A percentile compares a stretch with the other conserved stretches of the same genome.
Conservation (phyloP, 2,113 vertebrate species). For the Furnarius figulus region DNA sequence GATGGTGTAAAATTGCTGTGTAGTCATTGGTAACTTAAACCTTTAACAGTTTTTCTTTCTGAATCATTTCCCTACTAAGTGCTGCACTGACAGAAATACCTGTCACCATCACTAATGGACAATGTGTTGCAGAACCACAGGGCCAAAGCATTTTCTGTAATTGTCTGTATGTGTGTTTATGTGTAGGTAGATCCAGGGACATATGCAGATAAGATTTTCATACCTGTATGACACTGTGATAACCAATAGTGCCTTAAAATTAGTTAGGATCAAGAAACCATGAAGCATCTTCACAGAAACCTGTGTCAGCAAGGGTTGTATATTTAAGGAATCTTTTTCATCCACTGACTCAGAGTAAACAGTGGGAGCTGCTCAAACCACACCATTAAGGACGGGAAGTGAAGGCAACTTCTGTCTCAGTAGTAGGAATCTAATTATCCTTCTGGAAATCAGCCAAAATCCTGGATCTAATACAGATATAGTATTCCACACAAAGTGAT, state of each 20-base stretch:
- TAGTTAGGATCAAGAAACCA: not conserved
- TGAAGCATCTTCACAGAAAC: not conserved
- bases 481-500: not conserved
- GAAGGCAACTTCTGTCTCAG: not conserved
- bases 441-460: not conserved
- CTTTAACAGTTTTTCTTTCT: constrained; percentile 2
- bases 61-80: not conserved
- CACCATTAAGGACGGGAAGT: not conserved
- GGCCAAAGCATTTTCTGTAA: not conserved
- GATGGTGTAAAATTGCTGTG: not conserved
- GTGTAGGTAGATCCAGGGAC: not conserved
- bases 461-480: not conserved
- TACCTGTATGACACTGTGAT: not conserved
- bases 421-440: not conserved
- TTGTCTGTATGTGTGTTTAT: not conserved
- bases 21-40: not conserved
- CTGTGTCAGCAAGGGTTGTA: not conserved
- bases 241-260: not conserved
- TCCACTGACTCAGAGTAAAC: not conserved
- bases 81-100: not conserved
- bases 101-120: not conserved
- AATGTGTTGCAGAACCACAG: not conserved
- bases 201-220: not conserved
- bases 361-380: not conserved
- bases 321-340: not conserved